phyloP scores from a whole-genome alignment of 2,113 vertebrate species.

The Oreocharis arfaki region DNA sequence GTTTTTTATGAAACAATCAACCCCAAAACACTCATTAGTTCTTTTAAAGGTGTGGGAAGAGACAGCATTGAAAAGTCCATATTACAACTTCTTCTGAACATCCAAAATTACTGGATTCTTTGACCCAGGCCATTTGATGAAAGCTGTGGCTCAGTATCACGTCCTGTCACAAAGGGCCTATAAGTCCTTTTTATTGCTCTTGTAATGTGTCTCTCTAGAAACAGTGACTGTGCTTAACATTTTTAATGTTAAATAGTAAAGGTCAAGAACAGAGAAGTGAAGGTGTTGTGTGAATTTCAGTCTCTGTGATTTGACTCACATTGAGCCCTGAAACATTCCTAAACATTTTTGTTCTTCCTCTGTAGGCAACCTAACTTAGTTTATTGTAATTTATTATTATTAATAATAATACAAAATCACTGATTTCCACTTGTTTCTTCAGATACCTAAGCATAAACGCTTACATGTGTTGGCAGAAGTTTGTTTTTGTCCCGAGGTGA shows the following conservation, averaged over 20 bases:
- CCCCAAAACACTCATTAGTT: not conserved
- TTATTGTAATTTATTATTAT: too few species aligned
- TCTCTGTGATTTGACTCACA: not conserved
- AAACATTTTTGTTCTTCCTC: not conserved
- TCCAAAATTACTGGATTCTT: not conserved
- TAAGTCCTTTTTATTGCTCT: not conserved
- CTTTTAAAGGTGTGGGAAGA: not conserved
- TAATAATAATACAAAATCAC: too few species aligned
- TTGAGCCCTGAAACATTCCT: not conserved
- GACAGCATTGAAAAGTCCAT: not conserved
- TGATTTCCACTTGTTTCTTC: not conserved
- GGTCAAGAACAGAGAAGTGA: not conserved
- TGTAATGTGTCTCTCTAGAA: not conserved
- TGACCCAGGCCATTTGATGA: not conserved
- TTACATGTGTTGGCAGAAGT: not conserved
- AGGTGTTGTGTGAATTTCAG: not conserved
- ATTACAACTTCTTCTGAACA: not conserved
- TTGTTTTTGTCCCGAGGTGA: not conserved
- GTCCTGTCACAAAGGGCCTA: not conserved
- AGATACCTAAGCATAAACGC: not conserved
- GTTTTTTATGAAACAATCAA: not conserved
- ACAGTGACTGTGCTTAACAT: not conserved
- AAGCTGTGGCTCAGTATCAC: not conserved
- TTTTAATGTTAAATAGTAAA: not conserved
- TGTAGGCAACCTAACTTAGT: not conserved